Evolutionary conservation across 2,113 vertebrate species (phyloP), one percentile per base, ranked within the genome.

Genomic region (Sapayoa aenigma): DNA sequence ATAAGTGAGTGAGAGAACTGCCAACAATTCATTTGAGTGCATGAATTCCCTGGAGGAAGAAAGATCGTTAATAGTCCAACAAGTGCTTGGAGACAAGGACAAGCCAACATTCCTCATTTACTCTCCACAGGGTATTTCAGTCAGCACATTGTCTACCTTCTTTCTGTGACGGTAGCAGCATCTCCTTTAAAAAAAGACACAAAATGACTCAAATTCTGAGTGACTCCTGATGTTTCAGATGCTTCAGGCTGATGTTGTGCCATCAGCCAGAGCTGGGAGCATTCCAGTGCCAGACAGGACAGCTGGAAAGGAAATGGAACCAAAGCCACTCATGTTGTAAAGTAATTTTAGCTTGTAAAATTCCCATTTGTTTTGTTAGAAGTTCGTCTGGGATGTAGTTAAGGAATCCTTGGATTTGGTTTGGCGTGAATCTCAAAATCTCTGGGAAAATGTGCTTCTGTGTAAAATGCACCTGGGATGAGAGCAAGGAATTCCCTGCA

Each of bases 251-350:
- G 46, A 19, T 44, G 76, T 4, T 56, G 62, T 24, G 44, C 50
- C 3, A 8, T 35, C 77, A 66, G 85, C 14, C 66, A 35, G 74
- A 37, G 71, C 30, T 94, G 86, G 86, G 71, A 88, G 50, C 41
- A 3, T 28, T 41, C 9, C 52, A 14, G 42, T 30, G 89, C 59
- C 86, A 72, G 37, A 22, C 42, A 22, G 75, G 89, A 63, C 71
- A 75, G 75, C 89, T 88, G 87, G 33, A 37, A 58, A 67, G 75
- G 62, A 59, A 69, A 85, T 42, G 31, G 82, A 78, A 44, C 37
- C 62, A 75, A 92, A 67, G n/a, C 10, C 14, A 6, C 37, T 37
- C n/a, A 0, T 58, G 9, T 12, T 33, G 24, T 30, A 19, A 66
- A n/a, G 44, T 31, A 37, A 69, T 50, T 44, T 52, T 12, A 49